Evolutionary conservation across 2,113 vertebrate genomes (phyloP).

Genomic region (Cyrtonyx montezumae): DNA sequence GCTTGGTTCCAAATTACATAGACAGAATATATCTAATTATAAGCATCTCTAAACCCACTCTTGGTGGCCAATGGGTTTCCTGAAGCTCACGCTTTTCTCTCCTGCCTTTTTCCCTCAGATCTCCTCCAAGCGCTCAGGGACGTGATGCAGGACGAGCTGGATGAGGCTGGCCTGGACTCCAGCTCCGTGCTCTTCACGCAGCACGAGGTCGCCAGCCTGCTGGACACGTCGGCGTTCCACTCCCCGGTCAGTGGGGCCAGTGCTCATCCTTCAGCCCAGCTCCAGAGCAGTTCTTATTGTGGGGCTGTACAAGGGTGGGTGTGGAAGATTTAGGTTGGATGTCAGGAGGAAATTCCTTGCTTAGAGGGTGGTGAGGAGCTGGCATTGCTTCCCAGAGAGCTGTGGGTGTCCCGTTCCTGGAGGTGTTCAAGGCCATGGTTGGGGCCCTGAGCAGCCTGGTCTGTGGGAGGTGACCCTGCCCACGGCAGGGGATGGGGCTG

Average conservation of each 20-base stretch:
- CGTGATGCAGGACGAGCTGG: conserved; percentile 82
- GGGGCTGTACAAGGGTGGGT: neutral
- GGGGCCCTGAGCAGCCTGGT: no score
- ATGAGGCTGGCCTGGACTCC: conserved; percentile 79
- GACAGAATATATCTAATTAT: neutral
- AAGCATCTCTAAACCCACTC: neutral
- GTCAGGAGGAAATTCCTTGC: neutral
- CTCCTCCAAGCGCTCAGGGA: conserved; percentile 84
- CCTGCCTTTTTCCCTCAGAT: conserved; percentile 68
- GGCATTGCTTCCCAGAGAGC: no score
- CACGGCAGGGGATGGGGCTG: no score
- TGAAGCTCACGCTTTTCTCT: neutral
- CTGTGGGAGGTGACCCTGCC: no score
- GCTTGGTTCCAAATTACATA: neutral
- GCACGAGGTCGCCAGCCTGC: conserved; percentile 87
- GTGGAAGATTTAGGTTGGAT: neutral
- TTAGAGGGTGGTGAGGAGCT: no score
- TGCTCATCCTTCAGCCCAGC: neutral
- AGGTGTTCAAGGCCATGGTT: no score
- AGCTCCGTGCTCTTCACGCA: conserved; percentile 85
- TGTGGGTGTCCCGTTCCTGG: no score
- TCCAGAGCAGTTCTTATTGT: neutral
- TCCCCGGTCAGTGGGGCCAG: conserved; percentile 79
- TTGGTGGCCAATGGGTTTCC: neutral
- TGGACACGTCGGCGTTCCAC: conserved; percentile 91